Evolutionary conservation across 2,888 invertebrate species (phyloP), one percentile per base, ranked within the genome.

Genomic region (Euplexia lucipara): DNA sequence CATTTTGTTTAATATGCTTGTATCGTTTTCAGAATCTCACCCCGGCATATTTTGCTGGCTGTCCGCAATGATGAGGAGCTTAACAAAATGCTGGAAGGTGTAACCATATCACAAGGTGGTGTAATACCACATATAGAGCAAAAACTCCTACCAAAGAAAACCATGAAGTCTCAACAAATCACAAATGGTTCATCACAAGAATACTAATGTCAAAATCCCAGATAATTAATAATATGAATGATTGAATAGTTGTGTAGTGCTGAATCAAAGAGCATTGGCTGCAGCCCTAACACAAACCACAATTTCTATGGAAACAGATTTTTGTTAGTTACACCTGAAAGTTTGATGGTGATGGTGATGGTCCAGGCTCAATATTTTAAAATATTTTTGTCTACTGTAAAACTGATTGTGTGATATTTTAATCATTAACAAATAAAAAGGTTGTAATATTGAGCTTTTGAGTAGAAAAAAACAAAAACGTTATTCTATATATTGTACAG

Each of bases 21-120:
- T 74, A 42, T 60, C n/a, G 12, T 83, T n/a, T 85, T 3, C 67
- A 91, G 91, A 78, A 98, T 98, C 84, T 97, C 97, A 62, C 97
- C 98, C 0, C 96, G 98, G 53, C 98, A 98, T 88, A 93, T 98
- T 26, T 97, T 98, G 86, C 86, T 98, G 75, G 98, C 98, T 26
- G 97, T 98, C 70, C 95, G 97, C 16, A 98, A 98, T 88, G 98
- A 98, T 88, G 97, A 98, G 82, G 98, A 98, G 85, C 92, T 98
- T 83, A 97, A 97, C 90, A 97, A 96, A 88, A 93, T 98, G 54
- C 90, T 98, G 6, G 96, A 96, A 0, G 97, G 97, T 44, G 98
- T 98, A 2, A 98, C 98, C 18, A 98, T 98, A 86, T 97, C 98
- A 26, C 97, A 98, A 90, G 98, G 98, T 68, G 98, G 98, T 82